Percentiles rank a stretch among this genome's conserved stretches.
Conservation (phyloP, 2,797 vertebrate genomes). For the Melanotaenia boesemani region DNA sequence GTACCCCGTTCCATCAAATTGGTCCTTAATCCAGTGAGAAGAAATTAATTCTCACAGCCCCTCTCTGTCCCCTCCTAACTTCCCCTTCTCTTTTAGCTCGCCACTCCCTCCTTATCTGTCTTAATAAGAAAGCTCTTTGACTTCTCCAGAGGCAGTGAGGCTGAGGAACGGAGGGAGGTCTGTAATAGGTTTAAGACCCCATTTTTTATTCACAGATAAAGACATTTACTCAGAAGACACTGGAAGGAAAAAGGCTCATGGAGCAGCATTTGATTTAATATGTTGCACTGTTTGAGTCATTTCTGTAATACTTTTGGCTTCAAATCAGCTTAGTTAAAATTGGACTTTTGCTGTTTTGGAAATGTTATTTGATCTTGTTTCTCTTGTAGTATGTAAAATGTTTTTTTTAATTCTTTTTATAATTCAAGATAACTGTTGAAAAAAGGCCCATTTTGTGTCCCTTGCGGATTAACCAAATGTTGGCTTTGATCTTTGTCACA, state of each 20-base stretch:
- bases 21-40: conserved; percentile 67
- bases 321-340: conserved; percentile 41
- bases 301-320: conserved; percentile 53
- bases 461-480: neutral
- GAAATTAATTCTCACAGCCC: conserved; percentile 69
- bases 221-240: conserved; percentile 73
- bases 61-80: conserved; percentile 25
- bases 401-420: neutral
- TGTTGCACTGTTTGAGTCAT: conserved; percentile 50
- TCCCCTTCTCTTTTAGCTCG: conserved; percentile 11
- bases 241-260: conserved; percentile 38
- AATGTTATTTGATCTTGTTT: neutral
- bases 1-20: conserved; percentile 43
- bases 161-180: conserved; percentile 44
- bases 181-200: conserved; percentile 77
- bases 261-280: conserved; percentile 63
- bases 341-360: conserved; percentile 7
- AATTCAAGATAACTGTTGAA: conserved; percentile 1
- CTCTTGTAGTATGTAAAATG: neutral
- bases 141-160: conserved; percentile 48
- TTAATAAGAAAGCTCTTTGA: conserved; percentile 72
- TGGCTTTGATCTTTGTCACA: neutral
- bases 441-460: neutral
- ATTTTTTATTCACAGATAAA: conserved; percentile 81
- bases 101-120: conserved; percentile 52